Conservation (phyloP, 2,113 vertebrate genomes). For the Carlito syrichta region DNA sequence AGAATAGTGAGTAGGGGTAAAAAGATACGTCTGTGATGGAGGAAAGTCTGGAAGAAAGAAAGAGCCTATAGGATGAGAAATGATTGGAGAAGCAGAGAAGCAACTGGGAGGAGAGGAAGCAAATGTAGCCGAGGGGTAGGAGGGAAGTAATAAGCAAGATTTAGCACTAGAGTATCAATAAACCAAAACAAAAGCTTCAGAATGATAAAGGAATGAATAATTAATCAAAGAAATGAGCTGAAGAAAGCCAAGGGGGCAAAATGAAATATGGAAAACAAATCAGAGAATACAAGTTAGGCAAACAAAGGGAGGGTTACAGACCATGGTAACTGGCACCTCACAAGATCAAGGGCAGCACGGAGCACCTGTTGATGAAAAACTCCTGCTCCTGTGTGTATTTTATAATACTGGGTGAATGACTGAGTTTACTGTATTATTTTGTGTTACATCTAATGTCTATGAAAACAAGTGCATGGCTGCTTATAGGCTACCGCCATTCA, state of each 20-base stretch:
- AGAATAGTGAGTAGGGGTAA: background rate
- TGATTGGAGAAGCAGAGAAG: background rate
- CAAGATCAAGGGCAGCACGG: background rate
- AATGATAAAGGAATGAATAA: constrained; percentile 10
- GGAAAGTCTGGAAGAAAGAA: background rate
- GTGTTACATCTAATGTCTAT: background rate
- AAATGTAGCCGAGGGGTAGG: background rate
- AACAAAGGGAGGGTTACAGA: background rate
- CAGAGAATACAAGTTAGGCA: background rate
- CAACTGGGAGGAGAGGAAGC: background rate
- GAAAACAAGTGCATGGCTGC: background rate
- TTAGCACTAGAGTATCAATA: background rate
- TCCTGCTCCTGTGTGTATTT: background rate
- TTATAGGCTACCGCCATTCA: background rate
- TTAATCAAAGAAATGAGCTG: background rate
- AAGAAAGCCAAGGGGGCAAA: background rate
- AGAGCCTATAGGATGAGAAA: background rate
- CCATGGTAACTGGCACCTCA: background rate
- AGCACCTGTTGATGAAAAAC: background rate
- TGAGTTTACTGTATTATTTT: background rate
- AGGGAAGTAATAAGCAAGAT: background rate
- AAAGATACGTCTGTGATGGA: background rate
- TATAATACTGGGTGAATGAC: background rate
- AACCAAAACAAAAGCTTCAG: background rate
- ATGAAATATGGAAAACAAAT: background rate